These are phyloP conservation scores for Sceloporus undulatus DNA, from an alignment of 2,113 vertebrate genomes.

Conservation along the genomic window DNA sequence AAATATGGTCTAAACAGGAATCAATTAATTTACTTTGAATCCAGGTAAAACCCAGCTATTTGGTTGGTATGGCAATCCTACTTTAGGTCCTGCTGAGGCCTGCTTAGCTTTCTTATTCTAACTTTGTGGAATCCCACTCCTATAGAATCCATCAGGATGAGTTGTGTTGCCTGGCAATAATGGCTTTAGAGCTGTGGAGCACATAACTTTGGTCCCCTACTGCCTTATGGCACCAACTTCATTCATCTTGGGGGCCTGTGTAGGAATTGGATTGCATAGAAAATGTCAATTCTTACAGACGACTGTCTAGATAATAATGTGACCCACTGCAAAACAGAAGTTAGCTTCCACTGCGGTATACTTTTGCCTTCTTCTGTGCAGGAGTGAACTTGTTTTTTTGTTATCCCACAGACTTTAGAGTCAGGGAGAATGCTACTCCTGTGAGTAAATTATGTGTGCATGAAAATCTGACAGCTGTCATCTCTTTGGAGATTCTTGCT, in stretches of 20 bases:
- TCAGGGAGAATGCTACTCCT: conserved; percentile 24
- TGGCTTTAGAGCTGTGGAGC: too few relatives aligned
- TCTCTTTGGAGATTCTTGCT: conserved; percentile 35
- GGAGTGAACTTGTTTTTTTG: neutral
- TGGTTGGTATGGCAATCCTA: too few relatives aligned
- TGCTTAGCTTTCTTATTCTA: too few relatives aligned
- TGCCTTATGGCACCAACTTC: neutral
- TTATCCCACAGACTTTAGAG: conserved; percentile 36
- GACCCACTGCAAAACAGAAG: neutral
- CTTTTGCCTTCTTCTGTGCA: neutral
- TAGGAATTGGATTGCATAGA: neutral
- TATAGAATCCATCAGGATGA: too few relatives aligned
- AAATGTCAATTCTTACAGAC: neutral
- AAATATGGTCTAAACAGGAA: too few relatives aligned
- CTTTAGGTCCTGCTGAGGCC: too few relatives aligned
- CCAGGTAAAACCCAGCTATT: too few relatives aligned
- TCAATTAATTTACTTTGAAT: too few relatives aligned
- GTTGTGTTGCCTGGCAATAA: too few relatives aligned
- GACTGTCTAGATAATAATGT: neutral
- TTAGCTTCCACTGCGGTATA: neutral
- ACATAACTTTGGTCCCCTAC: neutral
- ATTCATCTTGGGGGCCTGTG: neutral
- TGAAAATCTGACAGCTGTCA: conserved; percentile 40
- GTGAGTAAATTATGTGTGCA: neutral
- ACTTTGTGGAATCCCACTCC: too few relatives aligned